Evolutionary conservation across 64 coral and sea anemone species (phyloP).

Genomic region (Montipora cactus): DNA sequence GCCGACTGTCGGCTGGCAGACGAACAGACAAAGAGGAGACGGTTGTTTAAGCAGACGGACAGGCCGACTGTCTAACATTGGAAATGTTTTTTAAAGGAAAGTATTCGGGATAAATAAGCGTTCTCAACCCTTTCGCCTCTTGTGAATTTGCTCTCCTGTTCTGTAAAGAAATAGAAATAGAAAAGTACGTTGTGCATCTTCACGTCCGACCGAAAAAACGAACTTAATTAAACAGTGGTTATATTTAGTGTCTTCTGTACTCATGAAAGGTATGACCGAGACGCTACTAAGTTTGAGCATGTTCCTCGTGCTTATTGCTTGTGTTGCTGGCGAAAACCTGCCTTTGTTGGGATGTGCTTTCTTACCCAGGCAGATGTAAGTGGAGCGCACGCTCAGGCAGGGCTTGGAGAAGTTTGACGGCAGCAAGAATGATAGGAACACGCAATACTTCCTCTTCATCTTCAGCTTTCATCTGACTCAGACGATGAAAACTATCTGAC

Average conservation of each 20-base stretch:
- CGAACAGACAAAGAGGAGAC: background rate
- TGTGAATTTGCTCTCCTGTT: no score
- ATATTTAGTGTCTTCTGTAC: no score
- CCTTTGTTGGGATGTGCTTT: no score
- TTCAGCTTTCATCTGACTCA: constrained; percentile 74
- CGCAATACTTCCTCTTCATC: constrained; percentile 89
- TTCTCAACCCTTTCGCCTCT: no score
- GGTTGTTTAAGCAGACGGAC: background rate
- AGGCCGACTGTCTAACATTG: background rate
- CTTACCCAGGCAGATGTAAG: constrained; percentile 91
- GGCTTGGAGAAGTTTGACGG: constrained; percentile 90
- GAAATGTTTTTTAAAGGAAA: no score
- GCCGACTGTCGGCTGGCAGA: background rate
- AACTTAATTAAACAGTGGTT: no score
- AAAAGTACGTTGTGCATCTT: background rate
- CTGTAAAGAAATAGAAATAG: background rate
- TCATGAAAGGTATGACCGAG: no score
- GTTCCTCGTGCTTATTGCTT: no score
- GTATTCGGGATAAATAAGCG: no score
- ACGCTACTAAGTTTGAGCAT: no score
- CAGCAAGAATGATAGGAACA: constrained; percentile 88
- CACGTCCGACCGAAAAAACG: no score
- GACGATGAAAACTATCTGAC: constrained; percentile 79
- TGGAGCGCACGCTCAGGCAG: constrained; percentile 85
- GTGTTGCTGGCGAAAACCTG: no score